Conservation (phyloP, 1,140 invertebrate species). For the Brachionus paranguensis region DNA sequence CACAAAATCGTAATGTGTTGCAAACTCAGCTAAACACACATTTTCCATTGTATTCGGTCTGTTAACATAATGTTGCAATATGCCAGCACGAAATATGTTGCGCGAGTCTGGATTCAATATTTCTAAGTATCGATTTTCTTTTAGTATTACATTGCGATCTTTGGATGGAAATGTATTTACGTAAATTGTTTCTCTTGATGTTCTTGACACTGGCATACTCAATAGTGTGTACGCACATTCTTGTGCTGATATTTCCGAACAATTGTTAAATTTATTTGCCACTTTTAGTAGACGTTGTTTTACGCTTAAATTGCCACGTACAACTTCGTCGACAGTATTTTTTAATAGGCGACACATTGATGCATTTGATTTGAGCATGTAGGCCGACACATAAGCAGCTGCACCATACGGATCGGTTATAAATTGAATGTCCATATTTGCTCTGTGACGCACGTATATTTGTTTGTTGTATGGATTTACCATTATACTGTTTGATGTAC, state of each 20-base stretch:
- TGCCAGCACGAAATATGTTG: background rate
- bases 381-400: background rate
- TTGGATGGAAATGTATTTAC: background rate
- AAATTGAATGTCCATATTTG: background rate
- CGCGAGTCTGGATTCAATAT: background rate
- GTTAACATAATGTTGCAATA: background rate
- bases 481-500: background rate
- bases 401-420: background rate
- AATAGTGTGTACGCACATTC: background rate
- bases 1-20: background rate
- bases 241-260: background rate
- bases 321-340: background rate
- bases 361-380: background rate
- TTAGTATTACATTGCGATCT: background rate
- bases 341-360: background rate
- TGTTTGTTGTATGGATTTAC: background rate
- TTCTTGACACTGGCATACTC: background rate
- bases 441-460: background rate
- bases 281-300: background rate
- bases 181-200: background rate
- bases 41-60: background rate
- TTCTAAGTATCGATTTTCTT: background rate
- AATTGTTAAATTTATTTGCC: background rate
- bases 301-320: background rate
- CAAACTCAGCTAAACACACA: background rate